phyloP scores from a whole-genome alignment of 2,888 invertebrate species.

The Macaria liturata region DNA sequence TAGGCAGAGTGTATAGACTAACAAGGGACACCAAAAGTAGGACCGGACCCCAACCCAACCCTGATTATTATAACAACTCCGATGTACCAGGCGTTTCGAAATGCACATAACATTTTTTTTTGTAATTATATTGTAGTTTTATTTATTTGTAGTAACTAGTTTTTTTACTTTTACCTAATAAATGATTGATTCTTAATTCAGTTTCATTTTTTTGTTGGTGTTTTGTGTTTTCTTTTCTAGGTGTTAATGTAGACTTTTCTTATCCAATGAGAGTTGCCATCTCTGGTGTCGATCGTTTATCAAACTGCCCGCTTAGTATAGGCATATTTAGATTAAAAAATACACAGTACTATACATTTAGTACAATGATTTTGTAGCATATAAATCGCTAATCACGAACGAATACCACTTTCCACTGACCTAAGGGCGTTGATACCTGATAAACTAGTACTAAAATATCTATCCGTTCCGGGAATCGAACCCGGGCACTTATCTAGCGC shows the following conservation, averaged over 20 bases:
- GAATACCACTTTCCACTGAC: too few species aligned
- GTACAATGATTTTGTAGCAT: too few species aligned
- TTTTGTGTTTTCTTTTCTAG: not conserved
- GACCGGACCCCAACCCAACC: constrained; percentile 54
- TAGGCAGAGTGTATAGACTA: constrained; percentile 46
- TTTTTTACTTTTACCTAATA: not conserved
- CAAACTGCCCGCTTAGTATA: too few species aligned
- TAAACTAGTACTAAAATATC: too few species aligned
- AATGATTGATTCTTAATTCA: not conserved
- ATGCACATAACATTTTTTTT: constrained; percentile 18
- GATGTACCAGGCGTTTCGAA: constrained; percentile 36
- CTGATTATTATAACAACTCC: constrained; percentile 42
- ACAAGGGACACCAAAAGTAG: constrained; percentile 42
- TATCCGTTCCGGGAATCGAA: too few species aligned
- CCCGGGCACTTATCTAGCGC: too few species aligned
- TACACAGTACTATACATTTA: too few species aligned
- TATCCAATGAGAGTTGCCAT: too few species aligned
- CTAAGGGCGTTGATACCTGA: too few species aligned
- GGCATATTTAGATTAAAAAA: too few species aligned
- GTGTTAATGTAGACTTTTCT: not conserved
- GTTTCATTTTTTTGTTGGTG: not conserved
- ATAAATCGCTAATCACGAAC: too few species aligned
- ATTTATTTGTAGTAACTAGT: not conserved
- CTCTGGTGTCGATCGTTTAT: too few species aligned
- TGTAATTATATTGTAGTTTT: not conserved